phyloP scores from a whole-genome alignment of 2,888 invertebrate species.

The Cataglyphis altisquamis region DNA sequence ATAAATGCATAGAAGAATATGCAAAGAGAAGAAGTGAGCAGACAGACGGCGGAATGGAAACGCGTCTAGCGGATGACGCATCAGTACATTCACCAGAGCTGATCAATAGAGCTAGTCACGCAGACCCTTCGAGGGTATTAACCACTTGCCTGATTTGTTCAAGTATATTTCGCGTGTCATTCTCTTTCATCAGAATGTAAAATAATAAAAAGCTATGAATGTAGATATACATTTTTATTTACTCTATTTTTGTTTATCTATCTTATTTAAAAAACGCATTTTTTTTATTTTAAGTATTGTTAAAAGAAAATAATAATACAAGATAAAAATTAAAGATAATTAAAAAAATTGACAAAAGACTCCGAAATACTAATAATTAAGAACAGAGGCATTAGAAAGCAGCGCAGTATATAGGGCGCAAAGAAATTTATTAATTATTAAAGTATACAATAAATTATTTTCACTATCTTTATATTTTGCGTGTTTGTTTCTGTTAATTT shows the following conservation, averaged over 20 bases:
- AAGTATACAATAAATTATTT: too few species aligned
- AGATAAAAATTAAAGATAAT: not conserved
- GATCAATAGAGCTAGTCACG: slow-evolving; percentile 50
- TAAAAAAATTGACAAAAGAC: too few species aligned
- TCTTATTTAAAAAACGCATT: not conserved
- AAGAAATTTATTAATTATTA: too few species aligned
- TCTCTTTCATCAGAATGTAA: not conserved
- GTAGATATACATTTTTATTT: not conserved
- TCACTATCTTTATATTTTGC: too few species aligned
- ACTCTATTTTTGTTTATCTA: too few species aligned
- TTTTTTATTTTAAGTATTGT: not conserved
- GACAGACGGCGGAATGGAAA: slow-evolving; percentile 18
- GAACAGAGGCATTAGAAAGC: too few species aligned
- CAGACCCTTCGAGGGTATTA: slow-evolving; percentile 43
- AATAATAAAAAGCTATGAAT: not conserved
- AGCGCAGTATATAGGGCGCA: too few species aligned
- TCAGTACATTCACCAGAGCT: slow-evolving; percentile 38
- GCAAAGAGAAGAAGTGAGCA: not conserved
- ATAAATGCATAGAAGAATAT: not conserved
- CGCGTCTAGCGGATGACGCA: slow-evolving; percentile 43
- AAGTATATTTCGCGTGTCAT: not conserved
- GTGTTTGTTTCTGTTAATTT: too few species aligned
- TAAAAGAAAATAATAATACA: not conserved
- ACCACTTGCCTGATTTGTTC: slow-evolving; percentile 21
- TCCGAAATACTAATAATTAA: too few species aligned